Conservation (phyloP, 2,113 vertebrate species). For the Otus sunia region DNA sequence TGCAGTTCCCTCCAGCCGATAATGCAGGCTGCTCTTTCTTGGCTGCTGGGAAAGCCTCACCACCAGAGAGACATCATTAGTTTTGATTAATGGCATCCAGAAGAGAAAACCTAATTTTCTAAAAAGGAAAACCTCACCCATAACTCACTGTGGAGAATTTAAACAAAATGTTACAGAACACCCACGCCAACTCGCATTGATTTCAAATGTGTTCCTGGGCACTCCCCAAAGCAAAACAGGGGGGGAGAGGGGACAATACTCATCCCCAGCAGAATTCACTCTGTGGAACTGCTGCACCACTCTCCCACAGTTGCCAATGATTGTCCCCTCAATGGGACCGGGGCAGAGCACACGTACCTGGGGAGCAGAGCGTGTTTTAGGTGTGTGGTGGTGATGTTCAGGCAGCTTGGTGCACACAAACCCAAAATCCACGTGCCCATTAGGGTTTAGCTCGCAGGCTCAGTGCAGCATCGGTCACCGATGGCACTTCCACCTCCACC, state of each 20-base stretch:
- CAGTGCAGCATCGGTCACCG: fast-evolving
- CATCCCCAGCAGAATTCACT: background rate
- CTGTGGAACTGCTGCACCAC: background rate
- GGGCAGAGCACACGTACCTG: too few species aligned
- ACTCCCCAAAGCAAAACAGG: background rate
- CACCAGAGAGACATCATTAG: conserved; percentile 14
- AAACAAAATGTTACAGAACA: conserved; percentile 43
- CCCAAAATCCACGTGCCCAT: background rate
- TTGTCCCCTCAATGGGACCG: fast-evolving
- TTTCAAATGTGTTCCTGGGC: conserved; percentile 35
- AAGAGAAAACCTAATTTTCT: conserved; percentile 59
- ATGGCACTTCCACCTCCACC: background rate
- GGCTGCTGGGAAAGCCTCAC: background rate
- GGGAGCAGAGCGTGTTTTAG: background rate
- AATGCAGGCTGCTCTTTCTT: background rate
- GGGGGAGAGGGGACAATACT: background rate
- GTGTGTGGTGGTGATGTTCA: background rate
- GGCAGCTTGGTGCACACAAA: background rate
- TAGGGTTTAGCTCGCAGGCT: background rate
- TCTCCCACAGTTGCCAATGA: background rate
- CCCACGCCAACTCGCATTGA: background rate
- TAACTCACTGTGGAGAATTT: conserved; percentile 35
- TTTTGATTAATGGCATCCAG: conserved; percentile 47
- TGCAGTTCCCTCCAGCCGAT: background rate
- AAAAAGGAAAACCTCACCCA: conserved; percentile 29